Percentiles rank a stretch among this genome's conserved stretches.
phyloP scores from a whole-genome alignment of 2,113 vertebrate species.

The Kryptolebias marmoratus region DNA sequence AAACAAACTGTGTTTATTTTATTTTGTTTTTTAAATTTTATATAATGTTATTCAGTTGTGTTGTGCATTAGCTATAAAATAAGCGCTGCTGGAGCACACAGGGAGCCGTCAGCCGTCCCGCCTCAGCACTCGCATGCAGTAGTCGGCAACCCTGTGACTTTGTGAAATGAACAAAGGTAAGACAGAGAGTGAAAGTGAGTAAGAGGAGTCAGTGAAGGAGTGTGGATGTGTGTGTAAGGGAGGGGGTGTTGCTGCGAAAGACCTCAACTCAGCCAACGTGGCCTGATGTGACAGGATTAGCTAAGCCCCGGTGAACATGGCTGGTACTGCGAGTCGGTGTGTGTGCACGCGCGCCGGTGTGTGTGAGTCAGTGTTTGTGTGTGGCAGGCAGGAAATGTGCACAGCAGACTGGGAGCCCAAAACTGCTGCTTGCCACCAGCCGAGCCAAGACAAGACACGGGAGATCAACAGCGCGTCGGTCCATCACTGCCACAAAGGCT shows the following conservation, averaged over 20 bases:
- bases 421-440: conserved; percentile 77
- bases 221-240: background rate
- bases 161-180: conserved; percentile 67
- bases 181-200: conserved; percentile 35
- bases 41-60: background rate
- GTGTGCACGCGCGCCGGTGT: conserved; percentile 34
- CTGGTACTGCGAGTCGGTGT: conserved; percentile 67
- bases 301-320: conserved; percentile 81
- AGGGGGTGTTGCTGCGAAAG: conserved; percentile 50
- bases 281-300: conserved; percentile 84
- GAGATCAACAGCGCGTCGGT: conserved; percentile 73
- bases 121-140: conserved; percentile 41
- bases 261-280: conserved; percentile 73
- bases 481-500: conserved; percentile 66
- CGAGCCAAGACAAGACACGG: conserved; percentile 73
- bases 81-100: conserved; percentile 25
- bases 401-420: conserved; percentile 67
- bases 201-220: conserved; percentile 53
- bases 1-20: too few relatives aligned
- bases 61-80: conserved; percentile 36
- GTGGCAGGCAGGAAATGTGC: conserved; percentile 42
- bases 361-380: conserved; percentile 45
- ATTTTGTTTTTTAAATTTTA: background rate
- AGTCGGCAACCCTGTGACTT: conserved; percentile 62
- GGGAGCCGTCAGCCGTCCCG: conserved; percentile 40